Evolutionary conservation across 2,113 vertebrate genomes (phyloP).

Genomic region (Mobula birostris): DNA sequence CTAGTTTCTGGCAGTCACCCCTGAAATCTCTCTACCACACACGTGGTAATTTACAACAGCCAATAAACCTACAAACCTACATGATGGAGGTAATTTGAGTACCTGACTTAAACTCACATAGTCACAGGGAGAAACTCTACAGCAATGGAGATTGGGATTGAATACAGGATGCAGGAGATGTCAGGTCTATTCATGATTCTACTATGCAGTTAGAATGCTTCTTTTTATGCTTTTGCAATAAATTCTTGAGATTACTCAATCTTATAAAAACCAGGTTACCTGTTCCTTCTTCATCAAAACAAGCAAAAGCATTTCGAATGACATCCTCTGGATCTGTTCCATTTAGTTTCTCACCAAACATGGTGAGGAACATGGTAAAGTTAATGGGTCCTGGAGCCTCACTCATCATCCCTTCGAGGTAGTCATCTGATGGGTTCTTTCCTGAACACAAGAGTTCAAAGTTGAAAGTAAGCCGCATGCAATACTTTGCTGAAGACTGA

Average conservation of each 20-base stretch:
- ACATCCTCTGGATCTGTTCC: slow-evolving; percentile 95
- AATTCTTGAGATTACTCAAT: neutral
- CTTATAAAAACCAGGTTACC: slow-evolving; percentile 55
- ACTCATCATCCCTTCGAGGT: slow-evolving; percentile 96
- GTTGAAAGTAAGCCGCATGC: neutral
- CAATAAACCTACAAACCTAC: no score
- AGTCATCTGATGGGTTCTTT: slow-evolving; percentile 95
- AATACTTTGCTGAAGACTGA: neutral
- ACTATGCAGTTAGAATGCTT: neutral
- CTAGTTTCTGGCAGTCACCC: no score
- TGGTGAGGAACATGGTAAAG: slow-evolving; percentile 99
- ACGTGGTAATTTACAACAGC: no score
- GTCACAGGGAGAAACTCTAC: no score
- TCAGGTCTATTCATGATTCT: no score
- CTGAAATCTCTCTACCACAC: no score
- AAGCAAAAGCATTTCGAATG: slow-evolving; percentile 95
- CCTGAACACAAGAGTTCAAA: slow-evolving; percentile 55
- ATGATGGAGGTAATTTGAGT: no score
- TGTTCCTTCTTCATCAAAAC: slow-evolving; percentile 91
- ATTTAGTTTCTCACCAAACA: slow-evolving; percentile 95
- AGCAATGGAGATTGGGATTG: no score
- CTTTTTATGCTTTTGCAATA: neutral
- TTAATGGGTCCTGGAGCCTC: slow-evolving; percentile 96
- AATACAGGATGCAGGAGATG: no score
- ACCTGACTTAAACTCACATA: no score